Evolutionary conservation across 2,113 vertebrate genomes (phyloP), one percentile per base, ranked within the genome.

Genomic region (Pollachius pollachius): DNA sequence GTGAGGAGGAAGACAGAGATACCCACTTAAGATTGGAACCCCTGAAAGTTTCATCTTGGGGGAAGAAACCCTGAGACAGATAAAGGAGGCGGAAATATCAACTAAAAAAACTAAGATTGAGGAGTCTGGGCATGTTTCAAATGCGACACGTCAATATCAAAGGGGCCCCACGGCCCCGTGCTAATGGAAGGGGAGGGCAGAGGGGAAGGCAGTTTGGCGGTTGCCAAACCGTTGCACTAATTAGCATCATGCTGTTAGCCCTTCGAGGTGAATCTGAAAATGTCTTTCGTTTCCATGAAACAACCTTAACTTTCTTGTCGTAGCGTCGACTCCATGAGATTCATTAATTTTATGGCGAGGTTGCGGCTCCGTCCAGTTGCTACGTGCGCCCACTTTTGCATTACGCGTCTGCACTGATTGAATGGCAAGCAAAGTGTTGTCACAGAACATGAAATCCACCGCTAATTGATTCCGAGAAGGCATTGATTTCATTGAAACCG

Each of bases 201-300:
- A 65, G 74, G 30, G 30, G 30, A 34, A 34, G 71, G 71, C 56
- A 3, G 15, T 68, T 75, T 73, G 67, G 74, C 74, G 76, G 56
- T 56, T 66, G 64, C 58, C 58, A 60, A 60, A 21, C 2, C 66
- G 62, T 67, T 48, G 68, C 64, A 65, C 71, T 79, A 84, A 85
- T 86, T 84, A 85, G 69, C 63, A 68, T 65, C 23, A 27, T 18
- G 71, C 64, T 64, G 70, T 57, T 73, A 15, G 76, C 74, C 76
- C 57, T 64, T 81, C 70, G 68, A 67, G 37, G 11, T 41, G 65
- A 58, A 75, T 65, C 56, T 61, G 66, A 69, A 80, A 72, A 68
- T 15, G 62, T 58, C 71, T 54, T 15, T 72, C 62, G 19, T 12
- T 48, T 48, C 41, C 41, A 9, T 13, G 41, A 48, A 48, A 48